Evolutionary conservation across 1,140 invertebrate genomes (phyloP), one percentile per base, ranked within the genome.

Genomic region (Thaumetopoea pityocampa): DNA sequence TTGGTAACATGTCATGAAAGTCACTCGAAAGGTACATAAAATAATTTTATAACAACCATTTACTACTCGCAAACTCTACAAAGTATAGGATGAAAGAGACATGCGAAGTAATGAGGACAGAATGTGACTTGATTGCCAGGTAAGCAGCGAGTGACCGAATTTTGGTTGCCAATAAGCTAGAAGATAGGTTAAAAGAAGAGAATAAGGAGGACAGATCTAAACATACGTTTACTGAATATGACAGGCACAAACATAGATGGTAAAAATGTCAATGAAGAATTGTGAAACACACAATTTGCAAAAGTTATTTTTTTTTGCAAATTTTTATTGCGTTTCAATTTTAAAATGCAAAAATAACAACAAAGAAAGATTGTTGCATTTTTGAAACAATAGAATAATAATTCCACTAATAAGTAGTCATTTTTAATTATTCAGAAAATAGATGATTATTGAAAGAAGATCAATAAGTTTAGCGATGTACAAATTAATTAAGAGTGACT

Each of bases 31-130:
- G 46, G 45, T 30, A 57, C 26, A 46, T 24, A 58, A 33, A 38
- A 52, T 30, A 59, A 40, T 45, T 51, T 57, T 36, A 70, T 64
- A 72, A 68, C 70, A 68, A 56, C 61, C 53, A 74, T 67, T 69
- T 33, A 44, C 67, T 71, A 77, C 24, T 41, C 34, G 34, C 37
- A 63, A 58, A 51, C 49, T 64, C 67, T 69, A 70, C 50, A 14
- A 48, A 43, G 41, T 40, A 54, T 61, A n/a, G n/a, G n/a, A n/a
- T n/a, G 47, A 51, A 48, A 58, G 37, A 51, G 32, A 60, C 69
- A 73, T 73, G 67, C 72, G 62, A 51, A 50, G 49, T 50, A 46
- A 51, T 36, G 19, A 46, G 33, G 34, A 47, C 26, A 56, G 43
- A 34, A 44, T 33, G 27, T 51, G 46, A 59, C 49, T 51, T 24